These are phyloP conservation scores for Cherax quadricarinatus DNA, from an alignment of 1,140 invertebrate species.

Conservation along the genomic window DNA sequence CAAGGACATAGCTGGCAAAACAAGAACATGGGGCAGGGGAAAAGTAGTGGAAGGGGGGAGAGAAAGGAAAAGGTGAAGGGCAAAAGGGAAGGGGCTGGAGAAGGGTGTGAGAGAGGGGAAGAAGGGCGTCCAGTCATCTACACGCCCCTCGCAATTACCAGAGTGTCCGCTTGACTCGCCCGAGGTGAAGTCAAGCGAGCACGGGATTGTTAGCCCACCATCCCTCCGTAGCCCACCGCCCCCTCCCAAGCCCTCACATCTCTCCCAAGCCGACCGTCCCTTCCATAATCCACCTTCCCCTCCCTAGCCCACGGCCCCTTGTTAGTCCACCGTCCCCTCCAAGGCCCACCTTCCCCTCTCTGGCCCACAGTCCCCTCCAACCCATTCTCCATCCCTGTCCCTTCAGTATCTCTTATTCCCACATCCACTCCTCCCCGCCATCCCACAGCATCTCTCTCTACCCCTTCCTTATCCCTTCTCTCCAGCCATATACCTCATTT, in stretches of 20 bases:
- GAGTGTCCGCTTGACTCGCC: slow-evolving; percentile 14
- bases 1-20: background rate
- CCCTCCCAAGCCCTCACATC: background rate
- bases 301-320: background rate
- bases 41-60: too few relatives aligned
- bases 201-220: slow-evolving; percentile 9
- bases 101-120: background rate
- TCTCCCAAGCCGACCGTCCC: background rate
- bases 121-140: slow-evolving; percentile 6
- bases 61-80: too few relatives aligned
- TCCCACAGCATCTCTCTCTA: too few relatives aligned
- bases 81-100: too few relatives aligned
- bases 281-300: too few relatives aligned
- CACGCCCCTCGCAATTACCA: slow-evolving; percentile 9
- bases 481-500: background rate
- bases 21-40: background rate
- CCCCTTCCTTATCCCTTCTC: background rate
- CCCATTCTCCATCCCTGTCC: background rate
- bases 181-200: slow-evolving; percentile 7
- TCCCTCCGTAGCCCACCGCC: background rate
- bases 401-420: background rate
- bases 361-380: background rate
- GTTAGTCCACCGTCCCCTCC: background rate
- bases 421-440: background rate
- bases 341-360: too few relatives aligned